phyloP scores from a whole-genome alignment of 1,140 invertebrate species.

The Lucilia cuprina region DNA sequence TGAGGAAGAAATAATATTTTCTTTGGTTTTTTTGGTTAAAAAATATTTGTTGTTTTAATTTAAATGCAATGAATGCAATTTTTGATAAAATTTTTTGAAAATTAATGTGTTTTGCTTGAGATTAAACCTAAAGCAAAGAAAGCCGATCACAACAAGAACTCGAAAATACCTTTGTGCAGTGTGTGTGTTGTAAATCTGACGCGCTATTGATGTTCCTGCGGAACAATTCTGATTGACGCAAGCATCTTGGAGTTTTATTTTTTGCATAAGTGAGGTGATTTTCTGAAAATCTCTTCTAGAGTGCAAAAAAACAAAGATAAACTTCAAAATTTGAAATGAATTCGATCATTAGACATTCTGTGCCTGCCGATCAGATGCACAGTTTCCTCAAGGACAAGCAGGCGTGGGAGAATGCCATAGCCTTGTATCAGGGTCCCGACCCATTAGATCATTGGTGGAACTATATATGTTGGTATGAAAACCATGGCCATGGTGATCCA shows the following conservation, averaged over 20 bases:
- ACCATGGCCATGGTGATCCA: constrained; percentile 84
- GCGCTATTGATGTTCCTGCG: not conserved
- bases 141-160: no score
- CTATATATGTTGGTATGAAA: constrained; percentile 90
- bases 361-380: constrained; percentile 52
- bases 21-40: constrained; percentile 24
- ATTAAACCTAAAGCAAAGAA: no score
- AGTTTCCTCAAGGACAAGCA: constrained; percentile 59
- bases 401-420: constrained; percentile 81
- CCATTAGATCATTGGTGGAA: constrained; percentile 87
- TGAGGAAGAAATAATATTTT: constrained; percentile 29
- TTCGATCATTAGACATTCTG: constrained; percentile 37
- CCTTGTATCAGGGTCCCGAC: constrained; percentile 83
- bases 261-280: not conserved
- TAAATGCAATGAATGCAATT: constrained; percentile 17
- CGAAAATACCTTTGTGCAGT: not conserved
- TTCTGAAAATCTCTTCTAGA: not conserved
- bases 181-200: not conserved
- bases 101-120: no score
- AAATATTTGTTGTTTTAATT: constrained; percentile 23
- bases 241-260: not conserved
- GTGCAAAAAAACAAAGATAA: not conserved
- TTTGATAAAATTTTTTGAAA: not conserved
- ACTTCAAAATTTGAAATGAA: constrained; percentile 27
- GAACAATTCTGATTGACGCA: not conserved